Conservation (phyloP, 2,113 vertebrate species). For the Periophthalmus modestus region DNA sequence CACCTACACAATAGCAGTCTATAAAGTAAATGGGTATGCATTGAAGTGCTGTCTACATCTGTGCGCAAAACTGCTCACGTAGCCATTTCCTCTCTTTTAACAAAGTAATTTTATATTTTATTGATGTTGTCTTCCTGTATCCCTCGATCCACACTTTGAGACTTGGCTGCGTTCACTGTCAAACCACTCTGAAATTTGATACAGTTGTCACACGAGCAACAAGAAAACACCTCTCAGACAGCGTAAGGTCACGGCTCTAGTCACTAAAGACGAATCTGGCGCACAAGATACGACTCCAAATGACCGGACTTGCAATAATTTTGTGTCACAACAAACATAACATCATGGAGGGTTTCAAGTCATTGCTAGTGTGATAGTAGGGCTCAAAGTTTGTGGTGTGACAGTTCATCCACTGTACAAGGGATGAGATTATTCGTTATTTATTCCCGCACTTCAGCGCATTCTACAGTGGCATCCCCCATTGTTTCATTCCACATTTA, state of each 20-base stretch:
- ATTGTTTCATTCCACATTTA: neutral
- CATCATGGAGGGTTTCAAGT: neutral
- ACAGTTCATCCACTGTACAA: neutral
- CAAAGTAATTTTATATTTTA: neutral
- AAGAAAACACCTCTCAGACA: slow-evolving; percentile 10
- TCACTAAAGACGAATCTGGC: neutral
- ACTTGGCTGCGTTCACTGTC: slow-evolving; percentile 3
- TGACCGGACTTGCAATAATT: neutral
- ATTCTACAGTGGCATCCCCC: neutral
- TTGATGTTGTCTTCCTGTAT: neutral
- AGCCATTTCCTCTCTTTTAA: neutral
- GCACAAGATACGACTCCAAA: neutral
- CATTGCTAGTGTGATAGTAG: neutral
- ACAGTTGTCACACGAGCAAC: slow-evolving; percentile 11
- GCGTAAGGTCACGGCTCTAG: slow-evolving; percentile 1
- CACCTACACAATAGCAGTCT: neutral
- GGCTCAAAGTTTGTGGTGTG: neutral
- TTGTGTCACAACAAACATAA: neutral
- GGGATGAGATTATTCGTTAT: neutral
- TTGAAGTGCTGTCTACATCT: neutral
- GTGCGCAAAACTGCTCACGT: neutral
- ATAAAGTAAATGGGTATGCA: neutral
- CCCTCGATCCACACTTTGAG: neutral
- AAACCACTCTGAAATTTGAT: slow-evolving; percentile 1
- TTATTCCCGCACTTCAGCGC: neutral